phyloP scores from a whole-genome alignment of 2,113 vertebrate genomes.

The Murina feae region DNA sequence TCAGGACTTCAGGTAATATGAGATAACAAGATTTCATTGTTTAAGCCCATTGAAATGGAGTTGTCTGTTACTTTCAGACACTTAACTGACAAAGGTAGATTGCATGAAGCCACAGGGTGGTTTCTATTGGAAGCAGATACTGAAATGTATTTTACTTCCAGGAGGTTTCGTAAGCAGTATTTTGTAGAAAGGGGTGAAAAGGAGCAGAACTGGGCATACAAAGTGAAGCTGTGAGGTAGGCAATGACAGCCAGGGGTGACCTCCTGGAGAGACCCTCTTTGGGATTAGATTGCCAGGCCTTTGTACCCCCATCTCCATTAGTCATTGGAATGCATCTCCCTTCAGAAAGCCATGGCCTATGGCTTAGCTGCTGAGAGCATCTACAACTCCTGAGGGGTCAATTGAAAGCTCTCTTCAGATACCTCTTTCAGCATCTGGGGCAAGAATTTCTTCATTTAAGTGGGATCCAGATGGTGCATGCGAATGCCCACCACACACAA shows the following conservation, averaged over 20 bases:
- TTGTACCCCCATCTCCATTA: background rate
- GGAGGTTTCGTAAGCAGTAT: constrained; percentile 9
- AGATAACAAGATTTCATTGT: background rate
- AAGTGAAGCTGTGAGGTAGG: background rate
- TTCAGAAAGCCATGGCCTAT: background rate
- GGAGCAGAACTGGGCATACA: background rate
- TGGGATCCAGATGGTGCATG: background rate
- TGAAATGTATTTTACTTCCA: background rate
- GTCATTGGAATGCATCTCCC: background rate
- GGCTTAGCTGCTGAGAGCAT: background rate
- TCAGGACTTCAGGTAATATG: background rate
- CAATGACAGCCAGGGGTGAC: background rate
- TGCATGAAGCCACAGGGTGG: background rate
- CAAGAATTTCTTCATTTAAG: background rate
- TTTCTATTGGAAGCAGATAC: constrained; percentile 19
- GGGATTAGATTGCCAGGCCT: background rate
- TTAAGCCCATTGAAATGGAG: background rate
- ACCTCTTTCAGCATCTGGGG: background rate
- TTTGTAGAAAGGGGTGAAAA: background rate
- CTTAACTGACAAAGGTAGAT: background rate
- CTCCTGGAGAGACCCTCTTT: background rate
- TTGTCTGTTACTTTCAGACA: background rate
- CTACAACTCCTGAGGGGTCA: background rate
- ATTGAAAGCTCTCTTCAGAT: background rate
- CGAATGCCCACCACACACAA: background rate